Evolutionary conservation across 2,797 vertebrate genomes (phyloP), one percentile per base, ranked within the genome.

Genomic region (Gastrophryne carolinensis): DNA sequence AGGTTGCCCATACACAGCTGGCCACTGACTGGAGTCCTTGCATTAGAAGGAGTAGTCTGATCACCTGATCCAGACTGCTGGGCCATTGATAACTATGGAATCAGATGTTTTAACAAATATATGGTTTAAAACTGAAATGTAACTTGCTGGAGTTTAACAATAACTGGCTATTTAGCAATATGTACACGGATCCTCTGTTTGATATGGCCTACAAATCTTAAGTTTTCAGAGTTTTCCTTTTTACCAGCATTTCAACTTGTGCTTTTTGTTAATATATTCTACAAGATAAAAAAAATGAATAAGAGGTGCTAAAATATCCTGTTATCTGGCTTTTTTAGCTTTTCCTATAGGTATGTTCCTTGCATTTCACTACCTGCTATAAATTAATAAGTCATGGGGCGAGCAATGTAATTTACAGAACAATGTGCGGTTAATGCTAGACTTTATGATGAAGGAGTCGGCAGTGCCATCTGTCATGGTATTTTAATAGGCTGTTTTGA

Each of bases 401-500:
- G 15, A 26, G 17, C 13, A 64, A 41, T 44, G 49, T 15, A 73
- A 73, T 73, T 64, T 63, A 41, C 52, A 47, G 50, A 73, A 71
- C 66, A 77, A 56, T 56, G 29, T 71, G 57, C 37, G 24, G 58
- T 64, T 77, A 71, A 77, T 68, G 58, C 34, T 49, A 64, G 49
- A 54, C 35, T 56, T 56, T 71, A 34, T 30, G 35, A 72, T 72
- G 50, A 65, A 65, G 53, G 60, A 71, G 58, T 39, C 60, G 60
- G 67, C 37, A 37, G 39, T 26, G 29, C 75, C 68, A 78, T 78
- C 75, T 77, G 74, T 77, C 74, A 71, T 72, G 75, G 37, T 72
- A 72, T 66, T 65, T 78, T 72, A 78, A 78, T 78, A 78, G 75
- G 41, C 60, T 78, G 74, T 78, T 78, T 78, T 72, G 67, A 78